Percentiles rank a stretch among this genome's conserved stretches.
phyloP scores from a whole-genome alignment of 2,888 invertebrate genomes.

The Tetheella fluctuosa region DNA sequence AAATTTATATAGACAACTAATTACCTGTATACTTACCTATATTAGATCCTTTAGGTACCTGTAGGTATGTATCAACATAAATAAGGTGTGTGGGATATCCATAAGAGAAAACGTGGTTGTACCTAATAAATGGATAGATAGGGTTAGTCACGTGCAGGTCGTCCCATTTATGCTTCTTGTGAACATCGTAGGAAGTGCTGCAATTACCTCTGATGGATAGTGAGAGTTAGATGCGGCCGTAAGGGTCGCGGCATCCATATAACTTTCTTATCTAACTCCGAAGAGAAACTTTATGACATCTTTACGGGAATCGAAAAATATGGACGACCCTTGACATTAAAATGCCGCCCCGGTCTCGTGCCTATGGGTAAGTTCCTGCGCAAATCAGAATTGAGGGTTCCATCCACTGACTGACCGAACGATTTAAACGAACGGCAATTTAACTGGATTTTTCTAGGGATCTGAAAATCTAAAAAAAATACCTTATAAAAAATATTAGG shows the following conservation, averaged over 20 bases:
- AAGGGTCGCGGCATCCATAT: slow-evolving; percentile 63
- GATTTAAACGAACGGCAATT: too few relatives aligned
- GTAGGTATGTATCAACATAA: not conserved
- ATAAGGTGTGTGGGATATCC: slow-evolving; percentile 35
- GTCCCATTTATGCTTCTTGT: slow-evolving; percentile 74
- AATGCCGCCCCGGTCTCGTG: slow-evolving; percentile 34
- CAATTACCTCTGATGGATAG: slow-evolving; percentile 72
- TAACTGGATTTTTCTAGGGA: too few relatives aligned
- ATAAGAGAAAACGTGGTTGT: slow-evolving; percentile 56
- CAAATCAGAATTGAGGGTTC: too few relatives aligned
- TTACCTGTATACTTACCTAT: too few relatives aligned
- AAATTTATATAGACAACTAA: too few relatives aligned
- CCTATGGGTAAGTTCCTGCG: too few relatives aligned
- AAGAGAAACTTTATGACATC: slow-evolving; percentile 77
- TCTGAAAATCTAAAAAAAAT: too few relatives aligned
- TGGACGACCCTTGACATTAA: slow-evolving; percentile 68
- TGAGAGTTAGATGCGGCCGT: slow-evolving; percentile 69
- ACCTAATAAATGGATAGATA: slow-evolving; percentile 70
- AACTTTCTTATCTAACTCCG: slow-evolving; percentile 75
- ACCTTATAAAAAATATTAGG: not conserved
- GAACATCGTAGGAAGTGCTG: slow-evolving; percentile 64
- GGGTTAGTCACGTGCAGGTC: slow-evolving; percentile 72
- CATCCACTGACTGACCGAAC: too few relatives aligned
- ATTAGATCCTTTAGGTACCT: too few relatives aligned
- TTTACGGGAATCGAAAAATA: slow-evolving; percentile 76